Conservation (phyloP, 2,113 vertebrate species). For the Microcebus murinus region DNA sequence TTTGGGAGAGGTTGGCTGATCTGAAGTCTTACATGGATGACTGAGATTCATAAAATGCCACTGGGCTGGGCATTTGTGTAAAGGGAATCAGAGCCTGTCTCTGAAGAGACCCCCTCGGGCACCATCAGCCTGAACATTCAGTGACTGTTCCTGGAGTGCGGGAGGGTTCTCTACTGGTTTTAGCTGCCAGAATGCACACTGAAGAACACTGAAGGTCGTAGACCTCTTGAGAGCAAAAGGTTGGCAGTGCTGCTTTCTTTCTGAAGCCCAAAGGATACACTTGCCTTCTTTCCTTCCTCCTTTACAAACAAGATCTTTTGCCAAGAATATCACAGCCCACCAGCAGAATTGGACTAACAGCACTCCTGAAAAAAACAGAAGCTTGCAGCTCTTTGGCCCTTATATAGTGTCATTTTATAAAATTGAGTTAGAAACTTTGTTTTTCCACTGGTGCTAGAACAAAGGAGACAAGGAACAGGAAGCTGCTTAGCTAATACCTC, state of each 20-base stretch:
- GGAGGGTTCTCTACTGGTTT: background rate
- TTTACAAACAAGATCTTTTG: constrained; percentile 47
- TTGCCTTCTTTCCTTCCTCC: background rate
- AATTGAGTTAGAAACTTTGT: constrained; percentile 12
- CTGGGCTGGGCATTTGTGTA: background rate
- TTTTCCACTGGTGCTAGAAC: background rate
- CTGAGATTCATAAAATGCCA: background rate
- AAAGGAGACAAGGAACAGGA: constrained; percentile 26
- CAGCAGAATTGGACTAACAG: background rate
- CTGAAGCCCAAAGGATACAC: background rate
- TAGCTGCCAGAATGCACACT: background rate
- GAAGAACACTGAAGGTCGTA: background rate
- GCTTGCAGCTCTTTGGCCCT: background rate
- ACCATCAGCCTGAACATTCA: background rate
- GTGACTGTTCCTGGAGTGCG: background rate
- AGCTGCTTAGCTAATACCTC: background rate
- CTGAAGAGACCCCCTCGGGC: background rate
- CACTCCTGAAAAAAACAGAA: background rate
- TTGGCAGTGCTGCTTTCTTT: background rate
- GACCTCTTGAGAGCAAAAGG: background rate
- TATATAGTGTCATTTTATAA: background rate
- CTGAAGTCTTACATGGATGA: background rate
- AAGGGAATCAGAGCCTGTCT: background rate
- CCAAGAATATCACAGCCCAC: constrained; percentile 19
- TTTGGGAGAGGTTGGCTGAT: background rate